Evolutionary conservation across 2,888 invertebrate genomes (phyloP), one percentile per base, ranked within the genome.

Genomic region (Campoplex nolae): DNA sequence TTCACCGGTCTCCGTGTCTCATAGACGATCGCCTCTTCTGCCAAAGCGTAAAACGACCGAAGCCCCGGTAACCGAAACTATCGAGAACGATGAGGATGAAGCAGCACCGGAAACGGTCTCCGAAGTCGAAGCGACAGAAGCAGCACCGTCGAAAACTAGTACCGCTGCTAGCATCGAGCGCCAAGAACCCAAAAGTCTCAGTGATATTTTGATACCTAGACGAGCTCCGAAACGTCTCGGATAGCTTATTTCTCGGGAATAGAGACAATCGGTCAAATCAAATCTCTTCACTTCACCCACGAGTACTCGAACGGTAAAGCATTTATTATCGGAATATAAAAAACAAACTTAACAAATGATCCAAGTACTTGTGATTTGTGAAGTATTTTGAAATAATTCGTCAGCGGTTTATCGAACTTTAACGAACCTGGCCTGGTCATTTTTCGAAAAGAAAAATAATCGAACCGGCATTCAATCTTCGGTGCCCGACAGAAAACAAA

Each of bases 121-220:
- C 56, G 91, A 92, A 48, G 87, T 90, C 7, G 93, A 92, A 23
- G 85, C 89, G 0, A 91, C 92, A 28, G 90, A 90, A 18, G 86
- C 86, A 1, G 83, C 90, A 45, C 81, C 89, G 65, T 89, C 89
- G 11, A 92, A 93, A 81, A 92, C 92, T 2, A 92, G 92, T 80
- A 92, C 93, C 3, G 91, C 92, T 1, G 91, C 93, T 0, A 92
- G 92, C 87, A 92, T 92, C 35, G 93, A 93, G 71, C 93, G 93
- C 83, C 94, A 94, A 51, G 94, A 94, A 77, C 90, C 92, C 28
- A 88, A 93, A 73, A 92, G 93, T 16, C 90, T 94, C 1, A 90
- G 92, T 28, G 97, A 97, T 58, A 95, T 97, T 51, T 95, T 97
- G 73, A 97, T 97, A 3, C 96, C 97, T 71, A 95, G 97, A 90